These are phyloP conservation scores for Channa argus DNA, from an alignment of 2,113 vertebrate genomes.

Conservation along the genomic window DNA sequence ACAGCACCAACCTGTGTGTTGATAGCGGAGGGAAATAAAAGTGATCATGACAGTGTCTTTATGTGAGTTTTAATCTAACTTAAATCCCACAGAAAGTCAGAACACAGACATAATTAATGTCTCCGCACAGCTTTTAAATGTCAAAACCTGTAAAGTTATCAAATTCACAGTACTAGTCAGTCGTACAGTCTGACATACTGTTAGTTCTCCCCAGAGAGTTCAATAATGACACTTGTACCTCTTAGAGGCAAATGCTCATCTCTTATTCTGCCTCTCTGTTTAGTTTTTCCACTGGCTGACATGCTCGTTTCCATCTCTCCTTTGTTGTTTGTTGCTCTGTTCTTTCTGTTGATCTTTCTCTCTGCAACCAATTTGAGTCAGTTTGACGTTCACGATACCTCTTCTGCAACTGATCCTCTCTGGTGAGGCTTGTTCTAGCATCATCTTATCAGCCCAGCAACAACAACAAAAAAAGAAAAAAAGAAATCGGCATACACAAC, in stretches of 20 bases:
- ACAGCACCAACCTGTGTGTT: neutral
- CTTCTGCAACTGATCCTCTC: conserved; percentile 9
- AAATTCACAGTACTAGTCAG: neutral
- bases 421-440: neutral
- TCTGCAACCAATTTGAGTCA: conserved; percentile 19
- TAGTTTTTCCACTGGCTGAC: neutral
- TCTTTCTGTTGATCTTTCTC: conserved; percentile 29
- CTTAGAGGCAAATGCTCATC: neutral
- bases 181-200: neutral
- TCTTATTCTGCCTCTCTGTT: neutral
- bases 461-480: conserved; percentile 3
- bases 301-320: neutral
- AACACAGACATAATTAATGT: neutral
- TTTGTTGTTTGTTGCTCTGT: neutral
- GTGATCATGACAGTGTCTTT: neutral
- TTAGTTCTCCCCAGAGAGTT: neutral
- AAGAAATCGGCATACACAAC: conserved; percentile 13
- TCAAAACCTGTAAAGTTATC: conserved; percentile 16
- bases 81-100: neutral
- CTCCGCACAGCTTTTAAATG: conserved; percentile 2
- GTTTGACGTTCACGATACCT: conserved; percentile 20
- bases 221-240: neutral
- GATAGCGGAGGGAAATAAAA: neutral
- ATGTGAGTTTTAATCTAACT: neutral
- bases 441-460: conserved; percentile 12